Base-by-base conservation (phyloP, 2,888 invertebrate species). In the Abscondita cerata region DNA sequence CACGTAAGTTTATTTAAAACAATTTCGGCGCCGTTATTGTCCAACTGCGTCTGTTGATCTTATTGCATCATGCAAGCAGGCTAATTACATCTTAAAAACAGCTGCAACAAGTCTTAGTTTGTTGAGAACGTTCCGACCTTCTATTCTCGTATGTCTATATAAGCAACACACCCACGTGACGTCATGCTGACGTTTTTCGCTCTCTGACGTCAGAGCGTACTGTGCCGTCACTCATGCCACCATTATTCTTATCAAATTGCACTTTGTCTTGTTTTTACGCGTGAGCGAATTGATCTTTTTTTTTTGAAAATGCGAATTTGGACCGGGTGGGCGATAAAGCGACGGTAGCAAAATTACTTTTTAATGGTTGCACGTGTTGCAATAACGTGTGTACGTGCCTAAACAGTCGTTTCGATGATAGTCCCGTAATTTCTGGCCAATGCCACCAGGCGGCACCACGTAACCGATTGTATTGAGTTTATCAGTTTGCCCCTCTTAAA, bases 401-500 rank as follows among this genome's bases (percentile, higher is more conserved):
- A 64, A 55, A 44, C 19, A 44, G 44, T 44, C 18, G 44, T 18
- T 18, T 50, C 47, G 51, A 56, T 19, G 53, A 18, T 48, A 18
- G 41, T 55, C 15, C 18, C 11, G 13, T 40, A 31, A 19, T 57
- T 73, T 70, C 71, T 73, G 73, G 72, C 72, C 73, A 72, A 63
- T 63, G 59, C 64, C 74, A 67, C 68, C 62, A 73, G 75, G 71
- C 71, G 70, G 70, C 75, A 58, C 72, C 75, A 76, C 73, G 69
- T 71, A 56, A 40, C 62, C 57, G 57, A 58, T 55, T 52, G 55
- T 59, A 56, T 52, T 51, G 55, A 52, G 63, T 54, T 59, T 64
- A 63, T 63, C 63, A 56, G 55, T 51, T 55, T 52, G 47, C 59
- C 59, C 63, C 60, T 67, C 62, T 54, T 54, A 13, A 20, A 52